These are phyloP conservation scores for Cebus imitator DNA, from an alignment of 2,113 vertebrate genomes.

Conservation along the genomic window DNA sequence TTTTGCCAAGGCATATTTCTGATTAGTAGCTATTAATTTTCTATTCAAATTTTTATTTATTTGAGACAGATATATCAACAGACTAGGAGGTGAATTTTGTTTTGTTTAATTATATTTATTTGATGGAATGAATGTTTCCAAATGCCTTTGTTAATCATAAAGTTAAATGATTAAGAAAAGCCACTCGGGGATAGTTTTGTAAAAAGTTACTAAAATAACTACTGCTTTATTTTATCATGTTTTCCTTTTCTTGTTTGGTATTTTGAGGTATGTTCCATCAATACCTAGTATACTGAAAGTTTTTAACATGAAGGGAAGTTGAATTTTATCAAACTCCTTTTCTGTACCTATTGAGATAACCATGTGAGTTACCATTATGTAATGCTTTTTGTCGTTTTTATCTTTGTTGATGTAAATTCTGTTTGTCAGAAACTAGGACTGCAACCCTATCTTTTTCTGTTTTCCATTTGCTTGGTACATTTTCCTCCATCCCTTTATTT, in stretches of 20 bases:
- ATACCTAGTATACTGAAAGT: too few relatives aligned
- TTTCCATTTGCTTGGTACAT: too few relatives aligned
- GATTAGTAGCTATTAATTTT: constrained; percentile 47
- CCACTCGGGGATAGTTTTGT: not conserved
- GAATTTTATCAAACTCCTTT: too few relatives aligned
- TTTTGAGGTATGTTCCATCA: too few relatives aligned
- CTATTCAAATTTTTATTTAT: constrained; percentile 17
- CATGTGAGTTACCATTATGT: too few relatives aligned
- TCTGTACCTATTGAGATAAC: too few relatives aligned
- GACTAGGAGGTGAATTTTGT: not conserved
- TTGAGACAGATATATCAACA: not conserved
- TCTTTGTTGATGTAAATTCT: too few relatives aligned
- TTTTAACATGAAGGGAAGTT: too few relatives aligned
- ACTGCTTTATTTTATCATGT: not conserved
- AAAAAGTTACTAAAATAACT: constrained; percentile 17
- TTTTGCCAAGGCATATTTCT: constrained; percentile 1
- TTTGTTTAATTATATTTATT: constrained; percentile 23
- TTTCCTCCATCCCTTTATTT: too few relatives aligned
- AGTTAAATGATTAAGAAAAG: constrained; percentile 34
- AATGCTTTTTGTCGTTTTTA: too few relatives aligned
- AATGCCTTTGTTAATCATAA: constrained; percentile 34
- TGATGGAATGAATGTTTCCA: not conserved
- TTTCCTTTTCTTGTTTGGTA: constrained; percentile 24
- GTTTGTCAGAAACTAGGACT: too few relatives aligned
- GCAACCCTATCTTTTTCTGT: too few relatives aligned